These are phyloP conservation scores for Elachura formosa DNA, from an alignment of 2,113 vertebrate species.

Conservation along the genomic window DNA sequence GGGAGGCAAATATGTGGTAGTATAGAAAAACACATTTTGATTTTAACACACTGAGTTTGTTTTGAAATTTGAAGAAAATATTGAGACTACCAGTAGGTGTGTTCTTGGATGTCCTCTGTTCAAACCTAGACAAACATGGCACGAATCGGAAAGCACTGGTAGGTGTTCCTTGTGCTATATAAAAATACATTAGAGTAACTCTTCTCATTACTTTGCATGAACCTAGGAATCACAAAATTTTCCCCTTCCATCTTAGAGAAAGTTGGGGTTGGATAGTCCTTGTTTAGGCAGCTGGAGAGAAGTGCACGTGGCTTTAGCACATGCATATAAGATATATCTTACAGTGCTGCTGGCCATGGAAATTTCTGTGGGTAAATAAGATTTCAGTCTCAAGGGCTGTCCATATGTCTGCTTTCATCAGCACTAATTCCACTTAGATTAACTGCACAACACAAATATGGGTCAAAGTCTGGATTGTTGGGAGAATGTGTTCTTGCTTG, in stretches of 20 bases:
- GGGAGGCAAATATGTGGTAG: background rate
- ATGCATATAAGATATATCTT: background rate
- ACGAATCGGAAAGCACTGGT: background rate
- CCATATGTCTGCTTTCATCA: slow-evolving; percentile 57
- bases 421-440: slow-evolving; percentile 58
- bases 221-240: background rate
- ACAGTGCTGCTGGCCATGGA: background rate
- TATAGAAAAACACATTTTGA: background rate
- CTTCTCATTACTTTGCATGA: background rate
- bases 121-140: background rate
- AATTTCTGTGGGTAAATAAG: slow-evolving; percentile 53
- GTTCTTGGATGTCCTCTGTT: background rate
- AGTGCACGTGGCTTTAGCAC: background rate
- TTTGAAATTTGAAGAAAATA: background rate
- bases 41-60: background rate
- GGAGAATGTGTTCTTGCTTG: background rate
- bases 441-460: slow-evolving; percentile 35
- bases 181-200: background rate
- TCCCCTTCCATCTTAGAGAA: background rate
- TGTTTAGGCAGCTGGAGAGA: slow-evolving; percentile 11
- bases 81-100: background rate
- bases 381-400: slow-evolving; percentile 44
- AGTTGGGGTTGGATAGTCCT: background rate
- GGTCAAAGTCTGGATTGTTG: slow-evolving; percentile 59
- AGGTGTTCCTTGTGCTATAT: background rate